A percentile compares a stretch with the other conserved stretches of the same genome.
Conservation (phyloP, 2,888 invertebrate genomes). For the Prenolepis imparis region DNA sequence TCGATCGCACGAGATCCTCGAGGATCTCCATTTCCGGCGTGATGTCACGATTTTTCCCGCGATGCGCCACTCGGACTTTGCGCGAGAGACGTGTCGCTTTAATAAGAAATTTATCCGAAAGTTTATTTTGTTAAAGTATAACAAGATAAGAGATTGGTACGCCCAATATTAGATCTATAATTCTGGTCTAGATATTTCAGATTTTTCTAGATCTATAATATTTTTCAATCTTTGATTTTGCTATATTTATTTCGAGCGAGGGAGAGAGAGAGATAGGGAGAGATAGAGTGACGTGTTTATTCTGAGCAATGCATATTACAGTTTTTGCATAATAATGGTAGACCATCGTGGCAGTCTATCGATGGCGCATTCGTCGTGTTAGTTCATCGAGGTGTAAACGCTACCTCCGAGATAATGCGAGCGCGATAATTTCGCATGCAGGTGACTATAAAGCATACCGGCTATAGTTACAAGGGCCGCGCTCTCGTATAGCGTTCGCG, state of each 20-base stretch:
- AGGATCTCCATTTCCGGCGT: slow-evolving; percentile 19
- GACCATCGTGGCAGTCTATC: background rate
- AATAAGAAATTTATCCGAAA: background rate
- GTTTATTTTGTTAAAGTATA: background rate
- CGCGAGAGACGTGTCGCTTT: background rate
- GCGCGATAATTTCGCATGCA: slow-evolving; percentile 33
- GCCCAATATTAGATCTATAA: no score
- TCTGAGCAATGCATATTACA: background rate
- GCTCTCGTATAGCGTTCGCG: background rate
- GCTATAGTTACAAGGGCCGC: slow-evolving; percentile 3
- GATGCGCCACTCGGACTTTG: background rate
- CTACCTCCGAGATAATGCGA: slow-evolving; percentile 25
- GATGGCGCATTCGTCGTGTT: background rate
- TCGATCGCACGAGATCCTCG: slow-evolving; percentile 14
- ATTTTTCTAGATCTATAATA: no score
- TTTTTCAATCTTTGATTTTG: background rate
- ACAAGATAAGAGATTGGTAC: background rate
- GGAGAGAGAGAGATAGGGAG: background rate
- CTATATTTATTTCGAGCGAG: slow-evolving; percentile 1
- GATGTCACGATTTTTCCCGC: slow-evolving; percentile 29
- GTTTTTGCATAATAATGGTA: slow-evolving; percentile 9
- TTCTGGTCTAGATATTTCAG: no score
- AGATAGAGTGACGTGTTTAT: background rate
- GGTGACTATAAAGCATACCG: slow-evolving; percentile 22
- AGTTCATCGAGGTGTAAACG: slow-evolving; percentile 16